Percentiles rank a stretch among this genome's conserved stretches.
These are phyloP conservation scores for Tetragnatha montana DNA, from an alignment of 2,888 invertebrate genomes.

Conservation along the genomic window DNA sequence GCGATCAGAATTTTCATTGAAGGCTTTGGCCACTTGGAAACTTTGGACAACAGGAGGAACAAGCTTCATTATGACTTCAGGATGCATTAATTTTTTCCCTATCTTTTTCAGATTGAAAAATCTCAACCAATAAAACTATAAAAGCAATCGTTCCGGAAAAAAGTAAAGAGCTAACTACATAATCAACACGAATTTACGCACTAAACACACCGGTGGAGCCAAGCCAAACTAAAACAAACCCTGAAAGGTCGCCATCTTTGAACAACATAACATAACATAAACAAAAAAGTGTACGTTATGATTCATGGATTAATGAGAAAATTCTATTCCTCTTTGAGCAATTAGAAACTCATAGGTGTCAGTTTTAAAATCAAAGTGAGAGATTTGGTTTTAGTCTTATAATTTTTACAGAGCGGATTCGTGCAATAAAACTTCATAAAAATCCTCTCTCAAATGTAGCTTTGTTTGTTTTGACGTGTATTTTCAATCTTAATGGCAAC, in stretches of 20 bases:
- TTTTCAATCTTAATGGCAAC: too few relatives aligned
- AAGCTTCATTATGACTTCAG: slow-evolving; percentile 84
- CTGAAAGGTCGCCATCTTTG: neutral
- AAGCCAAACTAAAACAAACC: neutral
- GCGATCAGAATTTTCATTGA: slow-evolving; percentile 97
- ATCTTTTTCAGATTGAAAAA: neutral
- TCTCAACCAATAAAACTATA: neutral
- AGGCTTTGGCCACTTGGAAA: slow-evolving; percentile 97
- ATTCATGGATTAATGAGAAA: too few relatives aligned
- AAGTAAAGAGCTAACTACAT: neutral
- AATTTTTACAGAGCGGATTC: too few relatives aligned
- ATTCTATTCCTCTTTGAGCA: too few relatives aligned
- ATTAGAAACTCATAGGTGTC: too few relatives aligned
- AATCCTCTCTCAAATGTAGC: too few relatives aligned
- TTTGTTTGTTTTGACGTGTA: too few relatives aligned
- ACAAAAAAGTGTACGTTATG: too few relatives aligned
- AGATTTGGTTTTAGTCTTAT: too few relatives aligned
- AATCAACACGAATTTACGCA: neutral
- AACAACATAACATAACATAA: too few relatives aligned
- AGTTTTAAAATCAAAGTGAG: too few relatives aligned
- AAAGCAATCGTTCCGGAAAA: neutral
- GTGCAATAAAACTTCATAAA: too few relatives aligned
- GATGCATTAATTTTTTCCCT: slow-evolving; percentile 46
- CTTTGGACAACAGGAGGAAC: slow-evolving; percentile 95
- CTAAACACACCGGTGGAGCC: neutral